Evolutionary conservation across 2,113 vertebrate genomes (phyloP).

Genomic region (Dicerorhinus sumatrensis): DNA sequence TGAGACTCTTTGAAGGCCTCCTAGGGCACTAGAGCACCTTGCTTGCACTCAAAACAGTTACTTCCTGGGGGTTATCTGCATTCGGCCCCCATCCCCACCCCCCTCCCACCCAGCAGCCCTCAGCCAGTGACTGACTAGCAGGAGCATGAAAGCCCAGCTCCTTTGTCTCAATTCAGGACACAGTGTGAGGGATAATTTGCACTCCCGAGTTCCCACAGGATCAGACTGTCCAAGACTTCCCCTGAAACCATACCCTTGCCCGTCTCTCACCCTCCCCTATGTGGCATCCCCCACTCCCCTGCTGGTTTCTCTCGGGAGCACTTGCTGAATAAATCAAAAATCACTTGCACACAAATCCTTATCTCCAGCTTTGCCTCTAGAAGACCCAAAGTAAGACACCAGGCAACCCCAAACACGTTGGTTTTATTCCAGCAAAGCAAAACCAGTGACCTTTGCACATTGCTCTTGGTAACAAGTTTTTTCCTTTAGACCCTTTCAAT

Average conservation of each 20-base stretch:
- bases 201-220: background rate
- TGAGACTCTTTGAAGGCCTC: background rate
- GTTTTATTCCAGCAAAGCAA: slow-evolving; percentile 21
- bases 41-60: background rate
- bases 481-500: slow-evolving; percentile 51
- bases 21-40: background rate
- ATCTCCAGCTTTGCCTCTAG: background rate
- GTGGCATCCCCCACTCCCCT: background rate
- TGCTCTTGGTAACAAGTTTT: slow-evolving; percentile 20
- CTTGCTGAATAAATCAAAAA: slow-evolving; percentile 37
- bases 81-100: background rate
- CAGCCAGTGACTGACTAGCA: background rate
- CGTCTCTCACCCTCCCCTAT: background rate
- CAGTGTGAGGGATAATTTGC: background rate
- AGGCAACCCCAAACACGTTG: background rate
- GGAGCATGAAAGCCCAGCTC: background rate
- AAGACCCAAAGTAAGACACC: background rate
- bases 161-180: background rate
- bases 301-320: background rate
- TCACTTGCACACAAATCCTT: background rate
- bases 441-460: background rate
- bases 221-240: background rate
- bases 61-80: background rate
- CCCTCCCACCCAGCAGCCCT: background rate
- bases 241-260: background rate